Evolutionary conservation across 2,888 invertebrate species (phyloP).

Genomic region (Eretmocerus hayati): DNA sequence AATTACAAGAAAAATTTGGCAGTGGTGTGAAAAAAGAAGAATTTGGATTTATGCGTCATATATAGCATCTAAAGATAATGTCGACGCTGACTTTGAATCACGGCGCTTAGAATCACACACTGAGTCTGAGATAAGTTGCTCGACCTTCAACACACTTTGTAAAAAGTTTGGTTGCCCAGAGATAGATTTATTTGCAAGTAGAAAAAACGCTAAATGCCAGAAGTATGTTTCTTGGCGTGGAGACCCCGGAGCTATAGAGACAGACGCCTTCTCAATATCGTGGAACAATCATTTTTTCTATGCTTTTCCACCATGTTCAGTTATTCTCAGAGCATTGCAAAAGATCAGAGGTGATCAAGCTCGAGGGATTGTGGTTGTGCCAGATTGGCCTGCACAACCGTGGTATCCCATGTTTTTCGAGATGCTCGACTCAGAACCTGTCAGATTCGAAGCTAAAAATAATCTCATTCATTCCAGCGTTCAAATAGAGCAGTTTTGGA

Average conservation of each 20-base stretch:
- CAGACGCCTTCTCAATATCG: slow-evolving; percentile 19
- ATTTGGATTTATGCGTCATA: slow-evolving; percentile 26
- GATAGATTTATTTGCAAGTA: slow-evolving; percentile 20
- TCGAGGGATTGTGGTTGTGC: slow-evolving; percentile 1
- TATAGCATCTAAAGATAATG: slow-evolving; percentile 23
- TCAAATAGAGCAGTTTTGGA: neutral
- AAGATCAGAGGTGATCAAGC: slow-evolving; percentile 12
- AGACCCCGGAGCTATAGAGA: slow-evolving; percentile 6
- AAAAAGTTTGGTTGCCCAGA: slow-evolving; percentile 8
- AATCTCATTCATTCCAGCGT: slow-evolving; percentile 6
- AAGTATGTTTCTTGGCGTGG: slow-evolving; percentile 11
- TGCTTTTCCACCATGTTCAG: slow-evolving; percentile 13
- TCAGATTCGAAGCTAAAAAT: slow-evolving; percentile 3
- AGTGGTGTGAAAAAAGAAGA: slow-evolving; percentile 22
- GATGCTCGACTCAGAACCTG: neutral
- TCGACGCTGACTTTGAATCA: slow-evolving; percentile 27
- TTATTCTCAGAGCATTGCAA: slow-evolving; percentile 7
- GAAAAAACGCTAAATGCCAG: slow-evolving; percentile 18
- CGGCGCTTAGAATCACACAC: slow-evolving; percentile 22
- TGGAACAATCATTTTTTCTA: slow-evolving; percentile 11
- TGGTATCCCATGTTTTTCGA: slow-evolving; percentile 5
- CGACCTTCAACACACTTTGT: slow-evolving; percentile 8
- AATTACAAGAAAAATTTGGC: slow-evolving; percentile 22
- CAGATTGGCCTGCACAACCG: slow-evolving; percentile 6
- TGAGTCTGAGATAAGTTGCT: slow-evolving; percentile 16